Conservation (phyloP, 2,797 vertebrate genomes). For the Petrocephalus schoutedeni region DNA sequence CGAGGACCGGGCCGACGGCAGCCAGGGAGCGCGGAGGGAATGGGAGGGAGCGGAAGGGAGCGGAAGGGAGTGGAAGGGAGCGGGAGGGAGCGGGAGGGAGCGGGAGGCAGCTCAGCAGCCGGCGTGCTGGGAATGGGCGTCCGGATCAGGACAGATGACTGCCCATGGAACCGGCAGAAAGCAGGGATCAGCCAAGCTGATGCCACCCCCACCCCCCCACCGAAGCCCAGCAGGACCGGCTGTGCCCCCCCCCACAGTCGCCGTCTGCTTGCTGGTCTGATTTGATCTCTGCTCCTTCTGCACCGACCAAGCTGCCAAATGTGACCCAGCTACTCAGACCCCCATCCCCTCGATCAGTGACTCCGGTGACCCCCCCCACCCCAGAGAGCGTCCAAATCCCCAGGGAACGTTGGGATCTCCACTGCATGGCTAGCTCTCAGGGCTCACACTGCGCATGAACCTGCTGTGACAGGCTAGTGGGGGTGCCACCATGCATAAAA, state of each 20-base stretch:
- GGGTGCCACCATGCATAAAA: background rate
- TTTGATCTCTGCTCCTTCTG: background rate
- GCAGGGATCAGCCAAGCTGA: background rate
- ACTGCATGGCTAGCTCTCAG: background rate
- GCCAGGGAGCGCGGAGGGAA: conserved; percentile 18
- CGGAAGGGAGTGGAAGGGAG: no score
- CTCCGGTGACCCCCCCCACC: background rate
- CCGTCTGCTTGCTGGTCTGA: background rate
- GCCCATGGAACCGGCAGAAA: background rate
- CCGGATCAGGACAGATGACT: background rate
- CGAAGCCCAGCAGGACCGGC: background rate
- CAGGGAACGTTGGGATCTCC: background rate
- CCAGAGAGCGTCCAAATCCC: background rate
- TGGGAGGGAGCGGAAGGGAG: background rate
- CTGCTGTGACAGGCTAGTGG: background rate
- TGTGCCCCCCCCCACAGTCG: background rate
- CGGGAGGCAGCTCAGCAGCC: background rate
- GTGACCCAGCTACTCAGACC: background rate
- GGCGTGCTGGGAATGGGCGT: background rate
- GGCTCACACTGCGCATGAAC: background rate
- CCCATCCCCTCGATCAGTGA: background rate
- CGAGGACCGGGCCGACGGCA: background rate
- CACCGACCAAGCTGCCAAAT: background rate
- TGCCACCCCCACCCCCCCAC: background rate
- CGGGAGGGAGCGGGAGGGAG: conserved; percentile 9